These are phyloP conservation scores for Drepana falcataria DNA, from an alignment of 2,888 invertebrate species.

Conservation along the genomic window DNA sequence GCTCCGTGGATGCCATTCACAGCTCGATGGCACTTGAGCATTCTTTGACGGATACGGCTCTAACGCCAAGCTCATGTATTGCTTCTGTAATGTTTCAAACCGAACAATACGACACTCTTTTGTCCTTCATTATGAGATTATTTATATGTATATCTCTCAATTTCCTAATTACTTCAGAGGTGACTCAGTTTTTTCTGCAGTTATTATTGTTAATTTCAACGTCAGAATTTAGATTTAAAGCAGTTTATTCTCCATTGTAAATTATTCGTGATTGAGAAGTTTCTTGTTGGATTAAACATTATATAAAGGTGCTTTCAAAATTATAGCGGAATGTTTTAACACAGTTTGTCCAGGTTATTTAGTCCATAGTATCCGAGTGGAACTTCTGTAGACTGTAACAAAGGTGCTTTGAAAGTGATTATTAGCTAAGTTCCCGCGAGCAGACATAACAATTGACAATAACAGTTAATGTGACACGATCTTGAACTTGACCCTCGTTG, in stretches of 20 bases:
- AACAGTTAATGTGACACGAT: constrained; percentile 14
- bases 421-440: constrained; percentile 14
- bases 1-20: constrained; percentile 47
- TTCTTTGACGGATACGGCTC: constrained; percentile 63
- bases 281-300: no score
- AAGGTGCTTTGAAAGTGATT: constrained; percentile 8
- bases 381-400: not conserved
- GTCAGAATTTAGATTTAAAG: no score
- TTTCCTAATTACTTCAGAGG: no score
- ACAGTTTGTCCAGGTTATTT: not conserved
- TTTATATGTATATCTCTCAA: no score
- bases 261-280: no score
- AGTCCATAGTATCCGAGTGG: not conserved
- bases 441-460: constrained; percentile 14
- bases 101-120: not conserved
- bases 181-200: no score
- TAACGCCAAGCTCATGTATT: constrained; percentile 13
- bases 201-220: no score
- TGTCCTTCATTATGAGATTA: no score
- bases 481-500: constrained; percentile 18
- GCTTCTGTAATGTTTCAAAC: constrained; percentile 12
- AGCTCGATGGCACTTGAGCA: constrained; percentile 63
- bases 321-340: no score
- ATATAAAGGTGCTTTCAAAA: no score
- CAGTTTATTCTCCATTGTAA: no score